Conservation (phyloP, 23 tunicate genomes). For the Trididemnum clinides region DNA sequence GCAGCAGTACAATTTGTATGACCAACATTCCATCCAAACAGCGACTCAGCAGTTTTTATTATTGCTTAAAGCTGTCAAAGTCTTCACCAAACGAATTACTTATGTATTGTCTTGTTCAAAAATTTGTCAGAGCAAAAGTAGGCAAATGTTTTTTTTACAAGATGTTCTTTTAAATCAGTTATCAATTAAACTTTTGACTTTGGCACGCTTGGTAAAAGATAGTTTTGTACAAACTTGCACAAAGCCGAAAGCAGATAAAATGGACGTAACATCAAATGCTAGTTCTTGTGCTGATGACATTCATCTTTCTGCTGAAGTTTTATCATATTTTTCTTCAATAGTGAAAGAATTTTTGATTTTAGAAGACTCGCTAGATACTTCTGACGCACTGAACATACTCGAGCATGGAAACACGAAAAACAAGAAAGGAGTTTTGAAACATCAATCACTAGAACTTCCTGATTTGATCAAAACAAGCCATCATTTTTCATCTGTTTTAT, state of each 20-base stretch:
- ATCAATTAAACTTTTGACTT: conserved; percentile 51
- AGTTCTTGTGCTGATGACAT: neutral
- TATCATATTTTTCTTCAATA: conserved; percentile 19
- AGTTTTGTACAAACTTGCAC: neutral
- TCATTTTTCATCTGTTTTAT: neutral
- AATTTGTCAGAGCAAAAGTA: neutral
- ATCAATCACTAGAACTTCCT: conserved; percentile 53
- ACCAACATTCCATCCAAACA: neutral
- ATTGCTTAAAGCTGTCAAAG: neutral
- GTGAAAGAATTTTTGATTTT: conserved; percentile 17
- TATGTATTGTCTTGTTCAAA: conserved; percentile 15
- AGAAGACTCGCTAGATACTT: conserved; percentile 22
- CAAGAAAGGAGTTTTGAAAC: conserved; percentile 71
- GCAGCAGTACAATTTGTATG: conserved; percentile 6
- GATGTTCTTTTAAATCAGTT: conserved; percentile 71
- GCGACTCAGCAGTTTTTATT: neutral
- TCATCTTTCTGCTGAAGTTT: conserved; percentile 3
- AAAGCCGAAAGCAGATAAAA: neutral
- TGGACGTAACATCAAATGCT: neutral
- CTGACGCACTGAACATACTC: conserved; percentile 8
- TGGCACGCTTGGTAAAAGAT: conserved; percentile 42
- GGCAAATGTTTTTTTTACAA: conserved; percentile 30
- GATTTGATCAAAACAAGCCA: conserved; percentile 80
- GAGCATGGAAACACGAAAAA: conserved; percentile 4
- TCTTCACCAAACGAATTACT: conserved; percentile 1